phyloP scores from a whole-genome alignment of 1,140 invertebrate genomes.

The Pantala flavescens region DNA sequence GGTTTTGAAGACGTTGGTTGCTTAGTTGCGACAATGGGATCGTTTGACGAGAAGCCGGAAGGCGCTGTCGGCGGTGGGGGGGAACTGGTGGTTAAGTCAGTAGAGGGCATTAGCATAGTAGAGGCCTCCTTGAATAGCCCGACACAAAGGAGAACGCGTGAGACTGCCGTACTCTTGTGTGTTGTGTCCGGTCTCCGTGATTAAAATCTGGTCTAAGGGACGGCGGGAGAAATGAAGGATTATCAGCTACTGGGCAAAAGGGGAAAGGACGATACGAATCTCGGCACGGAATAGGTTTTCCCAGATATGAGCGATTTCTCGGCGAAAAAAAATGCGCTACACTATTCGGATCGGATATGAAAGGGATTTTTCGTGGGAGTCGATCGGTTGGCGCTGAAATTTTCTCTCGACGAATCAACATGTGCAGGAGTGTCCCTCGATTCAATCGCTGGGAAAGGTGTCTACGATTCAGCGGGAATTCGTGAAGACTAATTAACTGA shows the following conservation, averaged over 20 bases:
- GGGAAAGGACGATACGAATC: not conserved
- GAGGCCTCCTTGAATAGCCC: not conserved
- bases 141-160: not conserved
- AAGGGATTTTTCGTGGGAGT: too few species aligned
- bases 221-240: constrained; percentile 2
- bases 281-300: not conserved
- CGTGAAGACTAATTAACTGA: too few species aligned
- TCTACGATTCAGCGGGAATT: too few species aligned
- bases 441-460: too few species aligned
- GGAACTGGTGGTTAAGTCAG: not conserved
- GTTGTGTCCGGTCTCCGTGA: not conserved
- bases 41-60: not conserved
- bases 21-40: not conserved
- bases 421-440: too few species aligned
- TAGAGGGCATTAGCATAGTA: not conserved
- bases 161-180: not conserved
- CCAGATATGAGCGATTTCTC: too few species aligned
- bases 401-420: too few species aligned
- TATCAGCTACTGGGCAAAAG: not conserved
- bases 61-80: not conserved
- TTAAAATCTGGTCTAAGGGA: not conserved
- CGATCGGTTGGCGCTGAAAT: too few species aligned
- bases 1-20: not conserved
- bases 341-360: too few species aligned
- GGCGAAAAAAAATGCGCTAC: too few species aligned